Base-by-base conservation (phyloP, 2,113 vertebrate genomes). In the Sterna hirundo region DNA sequence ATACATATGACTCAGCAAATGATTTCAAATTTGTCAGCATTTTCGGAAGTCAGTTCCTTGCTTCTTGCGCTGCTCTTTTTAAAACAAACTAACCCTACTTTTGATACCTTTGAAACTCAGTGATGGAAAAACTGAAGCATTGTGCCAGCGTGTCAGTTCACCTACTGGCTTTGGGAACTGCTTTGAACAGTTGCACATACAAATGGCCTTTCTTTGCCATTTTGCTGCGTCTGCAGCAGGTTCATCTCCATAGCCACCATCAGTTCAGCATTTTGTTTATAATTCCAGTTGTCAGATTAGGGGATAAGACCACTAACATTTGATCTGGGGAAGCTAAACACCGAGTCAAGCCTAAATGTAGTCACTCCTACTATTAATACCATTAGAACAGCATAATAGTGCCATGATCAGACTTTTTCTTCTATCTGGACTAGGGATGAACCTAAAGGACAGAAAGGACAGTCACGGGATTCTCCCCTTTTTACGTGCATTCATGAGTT, bases 1-100 rank as follows among this genome's bases (percentile, higher is more conserved):
- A 96, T 96, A 93, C 86, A 81, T 85, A 76, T 95, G 96, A 97
- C 95, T 97, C 97, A 96, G 95, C 95, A 95, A 93, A 90, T 22
- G 18, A 87, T 71, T 94, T 95, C n/a, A 82, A 80, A 96, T 97
- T 96, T 86, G 96, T 95, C 97, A 97, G 93, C 91, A 95, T 96
- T 97, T 97, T 93, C 17, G 4, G 66, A 54, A 95, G 46, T 87
- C 74, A 22, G 57, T 65, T 87, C 17, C 32, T 86, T 83, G 32
- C 46, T 87, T 89, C 81, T 34, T 9, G 0, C 42, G 68, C 84
- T 85, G 51, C 51, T 88, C 68, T 91, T 72, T 83, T 74, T 30
- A 52, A 68, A 93, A 62, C n/a, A 60, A 71, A 55, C 12, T 57
- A 23, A 84, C 86, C 6, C 12, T 68, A 65, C 46, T 70, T 74